Evolutionary conservation across 2,113 vertebrate species (phyloP), one percentile per base, ranked within the genome.

Genomic region (Salvator merianae): DNA sequence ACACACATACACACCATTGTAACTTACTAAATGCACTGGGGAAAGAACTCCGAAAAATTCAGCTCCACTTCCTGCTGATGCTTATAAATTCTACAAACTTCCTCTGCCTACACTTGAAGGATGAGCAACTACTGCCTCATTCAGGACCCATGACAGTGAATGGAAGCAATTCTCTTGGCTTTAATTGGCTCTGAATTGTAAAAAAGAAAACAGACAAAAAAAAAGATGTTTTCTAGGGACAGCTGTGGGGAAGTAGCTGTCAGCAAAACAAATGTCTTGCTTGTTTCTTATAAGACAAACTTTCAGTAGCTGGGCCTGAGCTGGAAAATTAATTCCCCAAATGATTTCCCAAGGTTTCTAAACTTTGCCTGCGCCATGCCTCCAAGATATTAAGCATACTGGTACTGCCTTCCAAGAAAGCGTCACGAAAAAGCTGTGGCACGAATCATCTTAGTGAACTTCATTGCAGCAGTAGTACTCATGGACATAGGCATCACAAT

Each of bases 161-260:
- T 32, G 30, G 79, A 81, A 88, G 47, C 28, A 40, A 28, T 82
- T 77, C 24, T 72, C 43, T 70, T 70, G 28, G 53, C 30, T 73
- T 81, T 65, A 66, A 65, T 77, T 65, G 73, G 34, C 73, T 72
- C 28, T 55, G 34, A 40, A 22, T 85, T 34, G n/a, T 34, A 34
- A n/a, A 24, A 9, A 63, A 30, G 7, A 40, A 68, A 13, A 68
- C 9, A n/a, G 14, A n/a, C 1, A 68, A 16, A 34, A 16, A 69
- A 30, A 28, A 30, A n/a, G 3, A 73, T 68, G n/a, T 62, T 68
- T 85, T 85, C 65, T 43, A 82, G 65, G 38, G 73, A 77, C 53
- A 83, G 70, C 40, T 83, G 62, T 82, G 71, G 47, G 63, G 22
- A 88, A 18, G 66, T 50, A 77, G n/a, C 84, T 82, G 85, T 86